phyloP scores from a whole-genome alignment of 2,113 vertebrate genomes.

The Axis porcinus region DNA sequence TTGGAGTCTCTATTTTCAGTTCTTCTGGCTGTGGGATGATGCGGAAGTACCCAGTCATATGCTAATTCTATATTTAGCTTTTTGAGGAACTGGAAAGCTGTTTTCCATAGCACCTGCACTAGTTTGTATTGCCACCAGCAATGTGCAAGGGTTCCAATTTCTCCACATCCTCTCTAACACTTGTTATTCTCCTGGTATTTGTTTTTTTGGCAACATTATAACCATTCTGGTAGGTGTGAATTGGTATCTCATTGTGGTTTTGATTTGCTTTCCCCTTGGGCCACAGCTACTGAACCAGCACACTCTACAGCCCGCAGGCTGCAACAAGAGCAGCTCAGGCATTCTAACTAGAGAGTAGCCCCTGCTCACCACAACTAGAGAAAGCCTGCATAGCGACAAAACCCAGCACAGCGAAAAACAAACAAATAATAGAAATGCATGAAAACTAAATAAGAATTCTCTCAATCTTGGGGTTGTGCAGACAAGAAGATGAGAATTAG shows the following conservation, averaged over 20 bases:
- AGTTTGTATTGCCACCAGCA: neutral
- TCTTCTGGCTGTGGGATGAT: neutral
- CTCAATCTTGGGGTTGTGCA: neutral
- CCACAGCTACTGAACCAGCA: neutral
- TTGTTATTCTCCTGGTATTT: neutral
- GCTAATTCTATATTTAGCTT: neutral
- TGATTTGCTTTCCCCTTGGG: neutral
- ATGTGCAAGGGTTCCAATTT: neutral
- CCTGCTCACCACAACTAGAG: neutral
- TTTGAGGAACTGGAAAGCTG: neutral
- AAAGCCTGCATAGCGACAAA: neutral
- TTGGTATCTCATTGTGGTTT: neutral
- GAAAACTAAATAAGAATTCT: neutral
- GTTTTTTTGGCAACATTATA: neutral
- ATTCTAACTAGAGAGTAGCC: too few relatives aligned
- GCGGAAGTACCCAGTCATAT: neutral
- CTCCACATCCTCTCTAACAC: neutral
- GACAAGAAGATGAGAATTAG: neutral
- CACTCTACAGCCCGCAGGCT: neutral
- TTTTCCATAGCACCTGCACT: neutral
- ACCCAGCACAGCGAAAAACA: neutral
- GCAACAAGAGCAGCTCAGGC: neutral
- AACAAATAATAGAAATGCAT: neutral
- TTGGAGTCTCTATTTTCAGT: neutral
- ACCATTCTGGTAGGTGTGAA: too few relatives aligned